These are phyloP conservation scores for Naja naja DNA, from an alignment of 2,113 vertebrate species.

Conservation along the genomic window DNA sequence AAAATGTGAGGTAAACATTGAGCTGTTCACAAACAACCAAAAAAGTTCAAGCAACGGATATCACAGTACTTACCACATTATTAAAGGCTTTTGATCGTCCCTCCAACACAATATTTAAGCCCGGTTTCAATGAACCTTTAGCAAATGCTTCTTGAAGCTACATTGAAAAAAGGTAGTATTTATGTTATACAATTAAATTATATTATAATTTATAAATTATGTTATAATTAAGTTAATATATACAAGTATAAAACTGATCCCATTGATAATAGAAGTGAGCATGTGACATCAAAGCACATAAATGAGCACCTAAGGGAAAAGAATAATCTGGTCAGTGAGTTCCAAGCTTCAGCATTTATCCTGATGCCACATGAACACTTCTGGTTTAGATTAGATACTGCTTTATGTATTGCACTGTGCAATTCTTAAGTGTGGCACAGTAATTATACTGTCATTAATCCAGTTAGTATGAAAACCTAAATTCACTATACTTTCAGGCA, in stretches of 20 bases:
- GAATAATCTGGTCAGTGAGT: neutral
- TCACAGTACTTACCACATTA: conserved; percentile 78
- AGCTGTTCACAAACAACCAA: neutral
- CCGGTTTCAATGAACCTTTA: conserved; percentile 84
- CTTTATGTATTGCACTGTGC: neutral
- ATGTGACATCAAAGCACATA: neutral
- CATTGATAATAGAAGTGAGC: neutral
- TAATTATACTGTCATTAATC: neutral
- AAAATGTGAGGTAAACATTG: neutral
- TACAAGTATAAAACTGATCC: neutral
- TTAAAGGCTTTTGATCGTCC: conserved; percentile 74
- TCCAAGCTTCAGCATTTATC: neutral
- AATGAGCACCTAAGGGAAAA: neutral
- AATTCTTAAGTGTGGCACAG: neutral
- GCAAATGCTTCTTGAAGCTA: conserved; percentile 90
- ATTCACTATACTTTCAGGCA: neutral
- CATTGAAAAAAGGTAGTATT: neutral
- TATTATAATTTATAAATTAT: no score
- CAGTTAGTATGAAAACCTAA: neutral
- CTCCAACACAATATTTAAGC: conserved; percentile 84
- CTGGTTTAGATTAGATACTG: neutral
- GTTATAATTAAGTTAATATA: neutral
- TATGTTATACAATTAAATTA: neutral
- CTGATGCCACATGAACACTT: neutral
- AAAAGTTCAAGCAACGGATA: neutral